Percentiles rank a stretch among this genome's conserved stretches.
Conservation (phyloP, 2,888 invertebrate species). For the Cheilosia urbana region DNA sequence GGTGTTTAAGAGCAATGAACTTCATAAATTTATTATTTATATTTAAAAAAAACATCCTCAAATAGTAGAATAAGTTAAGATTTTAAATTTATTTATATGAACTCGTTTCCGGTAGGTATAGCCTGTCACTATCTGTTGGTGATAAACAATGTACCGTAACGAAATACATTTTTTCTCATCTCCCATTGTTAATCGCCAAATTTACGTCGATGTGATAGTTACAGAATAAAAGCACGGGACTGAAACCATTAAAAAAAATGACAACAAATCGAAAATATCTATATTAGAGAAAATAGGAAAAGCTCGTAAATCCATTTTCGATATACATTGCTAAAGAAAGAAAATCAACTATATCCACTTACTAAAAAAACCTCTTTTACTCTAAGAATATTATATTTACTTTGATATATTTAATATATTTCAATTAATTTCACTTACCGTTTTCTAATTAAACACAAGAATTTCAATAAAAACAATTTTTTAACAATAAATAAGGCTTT, state of each 20-base stretch:
- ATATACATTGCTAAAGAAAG: neutral
- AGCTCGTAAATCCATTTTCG: slow-evolving; percentile 10
- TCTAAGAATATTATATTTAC: slow-evolving; percentile 11
- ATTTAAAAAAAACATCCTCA: neutral
- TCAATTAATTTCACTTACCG: slow-evolving; percentile 12
- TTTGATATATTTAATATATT: slow-evolving; percentile 14
- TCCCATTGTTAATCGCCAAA: slow-evolving; percentile 11
- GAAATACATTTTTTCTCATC: too few relatives aligned
- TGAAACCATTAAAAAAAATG: neutral
- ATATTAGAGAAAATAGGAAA: neutral
- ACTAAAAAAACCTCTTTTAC: slow-evolving; percentile 9
- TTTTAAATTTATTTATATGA: too few relatives aligned
- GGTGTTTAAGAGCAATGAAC: neutral
- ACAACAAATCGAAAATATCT: too few relatives aligned
- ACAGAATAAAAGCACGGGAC: too few relatives aligned
- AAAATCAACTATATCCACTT: slow-evolving; percentile 14
- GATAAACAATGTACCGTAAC: too few relatives aligned
- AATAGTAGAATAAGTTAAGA: neutral
- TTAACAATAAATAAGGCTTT: slow-evolving; percentile 17
- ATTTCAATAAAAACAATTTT: slow-evolving; percentile 17
- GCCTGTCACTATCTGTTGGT: too few relatives aligned
- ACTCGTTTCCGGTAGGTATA: slow-evolving; percentile 7
- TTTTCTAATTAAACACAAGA: neutral
- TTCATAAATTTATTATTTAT: slow-evolving; percentile 16
- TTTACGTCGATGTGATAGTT: too few relatives aligned